Percentiles rank a stretch among this genome's conserved stretches.
phyloP scores from a whole-genome alignment of 2,888 invertebrate species.

The Chydorus sphaericus region DNA sequence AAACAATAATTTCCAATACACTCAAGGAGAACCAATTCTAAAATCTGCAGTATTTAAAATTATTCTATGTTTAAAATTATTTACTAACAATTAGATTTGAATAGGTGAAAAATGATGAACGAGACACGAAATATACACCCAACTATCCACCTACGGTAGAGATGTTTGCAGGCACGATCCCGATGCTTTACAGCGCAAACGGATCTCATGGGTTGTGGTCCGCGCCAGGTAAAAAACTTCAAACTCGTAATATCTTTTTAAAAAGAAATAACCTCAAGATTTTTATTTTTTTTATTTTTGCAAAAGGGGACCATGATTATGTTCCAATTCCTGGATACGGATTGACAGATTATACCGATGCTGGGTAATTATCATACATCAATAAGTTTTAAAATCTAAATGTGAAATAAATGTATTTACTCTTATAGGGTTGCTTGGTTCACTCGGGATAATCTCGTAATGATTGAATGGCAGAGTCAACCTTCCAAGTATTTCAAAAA shows the following conservation, averaged over 20 bases:
- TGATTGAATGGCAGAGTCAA: slow-evolving; percentile 30
- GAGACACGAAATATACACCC: slow-evolving; percentile 26
- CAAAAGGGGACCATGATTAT: not conserved
- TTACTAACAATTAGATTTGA: not conserved
- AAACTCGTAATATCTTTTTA: not conserved
- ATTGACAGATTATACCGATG: not conserved
- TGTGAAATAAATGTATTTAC: slow-evolving; percentile 39
- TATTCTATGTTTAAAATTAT: not conserved
- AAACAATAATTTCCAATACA: slow-evolving; percentile 15
- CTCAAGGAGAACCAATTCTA: slow-evolving; percentile 11
- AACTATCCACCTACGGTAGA: slow-evolving; percentile 37
- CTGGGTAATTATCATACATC: not conserved
- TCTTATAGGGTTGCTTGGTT: slow-evolving; percentile 47
- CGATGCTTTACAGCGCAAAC: slow-evolving; percentile 45
- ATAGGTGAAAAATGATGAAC: not conserved
- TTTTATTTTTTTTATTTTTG: not conserved
- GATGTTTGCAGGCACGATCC: slow-evolving; percentile 36
- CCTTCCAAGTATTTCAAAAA: not conserved
- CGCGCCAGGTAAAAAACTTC: slow-evolving; percentile 33
- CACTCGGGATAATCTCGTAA: slow-evolving; percentile 44
- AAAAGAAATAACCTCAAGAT: not conserved
- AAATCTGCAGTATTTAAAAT: not conserved
- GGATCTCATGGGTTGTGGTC: slow-evolving; percentile 55
- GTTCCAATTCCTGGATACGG: not conserved
- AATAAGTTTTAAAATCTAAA: not conserved